Percentiles rank a stretch among this genome's conserved stretches.
These are phyloP conservation scores for Myrmecobius fasciatus DNA, from an alignment of 2,113 vertebrate species.

Conservation along the genomic window DNA sequence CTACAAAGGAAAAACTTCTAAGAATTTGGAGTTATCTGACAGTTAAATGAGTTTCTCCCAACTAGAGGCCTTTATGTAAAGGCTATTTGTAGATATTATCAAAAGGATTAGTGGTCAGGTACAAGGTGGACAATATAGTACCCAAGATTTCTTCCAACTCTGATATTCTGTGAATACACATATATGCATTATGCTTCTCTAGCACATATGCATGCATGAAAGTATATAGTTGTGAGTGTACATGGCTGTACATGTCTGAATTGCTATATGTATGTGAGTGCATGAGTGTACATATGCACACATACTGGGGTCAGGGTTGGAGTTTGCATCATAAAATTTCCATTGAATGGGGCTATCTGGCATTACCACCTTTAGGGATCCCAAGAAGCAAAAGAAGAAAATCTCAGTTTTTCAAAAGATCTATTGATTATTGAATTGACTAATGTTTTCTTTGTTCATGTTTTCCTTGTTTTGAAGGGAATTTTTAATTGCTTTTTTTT, in stretches of 20 bases:
- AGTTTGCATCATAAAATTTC: neutral
- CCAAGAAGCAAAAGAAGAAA: neutral
- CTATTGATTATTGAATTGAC: neutral
- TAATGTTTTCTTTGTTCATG: neutral
- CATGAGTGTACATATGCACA: neutral
- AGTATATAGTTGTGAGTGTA: neutral
- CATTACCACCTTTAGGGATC: neutral
- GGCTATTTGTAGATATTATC: neutral
- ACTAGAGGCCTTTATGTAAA: neutral
- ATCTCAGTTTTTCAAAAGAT: neutral
- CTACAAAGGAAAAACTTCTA: neutral
- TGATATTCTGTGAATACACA: neutral
- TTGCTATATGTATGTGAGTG: too few species aligned
- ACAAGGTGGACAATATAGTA: neutral
- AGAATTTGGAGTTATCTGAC: neutral
- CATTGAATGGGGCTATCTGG: neutral
- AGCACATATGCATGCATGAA: neutral
- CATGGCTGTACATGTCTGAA: too few species aligned
- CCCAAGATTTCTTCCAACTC: neutral
- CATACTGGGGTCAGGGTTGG: neutral
- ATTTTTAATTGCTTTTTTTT: neutral
- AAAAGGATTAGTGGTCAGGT: neutral
- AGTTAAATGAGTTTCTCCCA: neutral
- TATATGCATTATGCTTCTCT: neutral
- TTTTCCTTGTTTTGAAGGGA: neutral